A percentile compares a stretch with the other conserved stretches of the same genome.
Evolutionary conservation across 2,888 invertebrate species (phyloP).

Genomic region (Clanis bilineata): DNA sequence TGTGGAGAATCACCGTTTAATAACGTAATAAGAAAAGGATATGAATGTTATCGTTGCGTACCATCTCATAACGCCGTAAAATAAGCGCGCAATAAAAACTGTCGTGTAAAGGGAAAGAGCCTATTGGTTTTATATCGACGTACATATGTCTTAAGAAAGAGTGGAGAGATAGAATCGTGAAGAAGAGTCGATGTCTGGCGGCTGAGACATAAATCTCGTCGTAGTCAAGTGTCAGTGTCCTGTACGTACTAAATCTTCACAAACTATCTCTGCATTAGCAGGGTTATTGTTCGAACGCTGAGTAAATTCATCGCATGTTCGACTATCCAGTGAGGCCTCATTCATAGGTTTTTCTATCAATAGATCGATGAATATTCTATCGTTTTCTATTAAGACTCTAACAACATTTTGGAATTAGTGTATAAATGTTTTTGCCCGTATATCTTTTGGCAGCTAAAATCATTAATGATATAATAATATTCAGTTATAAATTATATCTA

Average conservation of each 20-base stretch:
- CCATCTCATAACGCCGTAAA: constrained; percentile 10
- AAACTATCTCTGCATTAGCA: constrained; percentile 42
- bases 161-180: constrained; percentile 29
- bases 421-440: no score
- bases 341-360: not conserved
- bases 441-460: no score
- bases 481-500: no score
- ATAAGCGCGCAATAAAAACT: constrained; percentile 25
- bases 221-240: constrained; percentile 46
- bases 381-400: not conserved
- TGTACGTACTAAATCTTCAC: constrained; percentile 49
- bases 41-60: constrained; percentile 1
- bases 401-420: not conserved
- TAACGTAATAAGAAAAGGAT: constrained; percentile 1
- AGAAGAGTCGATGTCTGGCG: constrained; percentile 43
- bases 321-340: not conserved
- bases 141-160: constrained; percentile 23
- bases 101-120: constrained; percentile 24
- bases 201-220: constrained; percentile 52
- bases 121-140: constrained; percentile 23
- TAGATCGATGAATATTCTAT: not conserved
- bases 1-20: constrained; percentile 15
- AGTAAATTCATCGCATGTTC: constrained; percentile 11
- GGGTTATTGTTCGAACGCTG: constrained; percentile 22
- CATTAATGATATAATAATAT: no score